Evolutionary conservation across 2,113 vertebrate species (phyloP), one percentile per base, ranked within the genome.

Genomic region (Isurus oxyrinchus): DNA sequence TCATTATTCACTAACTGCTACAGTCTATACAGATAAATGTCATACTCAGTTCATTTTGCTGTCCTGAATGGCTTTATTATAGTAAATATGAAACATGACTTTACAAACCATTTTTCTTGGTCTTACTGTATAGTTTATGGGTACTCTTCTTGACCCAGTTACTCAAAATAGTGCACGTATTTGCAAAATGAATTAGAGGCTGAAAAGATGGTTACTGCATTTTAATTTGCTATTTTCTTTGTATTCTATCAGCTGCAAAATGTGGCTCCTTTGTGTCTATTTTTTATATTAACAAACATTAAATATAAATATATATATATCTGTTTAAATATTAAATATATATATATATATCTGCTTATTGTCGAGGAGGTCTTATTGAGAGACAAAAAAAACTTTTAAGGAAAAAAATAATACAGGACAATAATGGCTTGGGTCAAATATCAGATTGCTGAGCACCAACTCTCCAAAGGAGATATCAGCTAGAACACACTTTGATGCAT

Each of bases 1-100:
- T 95, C 94, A 95, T 95, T 95, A 95, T 95, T 95, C 94, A 95
- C 67, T 55, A 95, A 95, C 66, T 76, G 94, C 67, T 72, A 55
- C 63, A 72, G 67, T 95, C 67, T 55, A 95, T 95, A 72, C 55
- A 95, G 94, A 95, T 72, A 95, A 95, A 72, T 95, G 67, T 95
- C 67, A 72, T 35, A 69, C 40, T 53, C 40, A 13, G 93, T 95
- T 95, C 94, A 95, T 95, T 72, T 49, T 67, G 67, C 67, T 95
- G 94, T 53, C 94, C 66, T 76, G 66, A 72, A 53, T 69, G 66
- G 94, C 13, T 66, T 95, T 95, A 76, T 76, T 95, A 95, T 35
- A 35, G 11, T 31, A 95, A 95, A 95, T 95, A 95, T 95, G 63
- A 55, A 53, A 72, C 21, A 72, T 49, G 40, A 69, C 7, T 94